Conservation (phyloP, 1,140 invertebrate species). For the Drosophila fuyamai region DNA sequence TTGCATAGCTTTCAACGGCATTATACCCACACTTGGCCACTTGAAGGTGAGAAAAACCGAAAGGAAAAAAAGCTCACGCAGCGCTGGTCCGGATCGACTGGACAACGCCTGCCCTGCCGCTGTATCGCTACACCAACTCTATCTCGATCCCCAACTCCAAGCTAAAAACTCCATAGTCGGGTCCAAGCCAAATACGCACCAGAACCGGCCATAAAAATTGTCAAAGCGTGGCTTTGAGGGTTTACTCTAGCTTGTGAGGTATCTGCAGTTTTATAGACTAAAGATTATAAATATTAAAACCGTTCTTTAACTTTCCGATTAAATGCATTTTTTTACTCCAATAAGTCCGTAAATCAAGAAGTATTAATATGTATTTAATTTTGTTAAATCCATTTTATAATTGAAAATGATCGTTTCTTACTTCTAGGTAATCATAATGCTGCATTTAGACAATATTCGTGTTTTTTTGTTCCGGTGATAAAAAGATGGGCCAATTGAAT, state of each 20-base stretch:
- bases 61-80: conserved; percentile 42
- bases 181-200: conserved; percentile 69
- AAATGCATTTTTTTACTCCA: too few species aligned
- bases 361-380: too few species aligned
- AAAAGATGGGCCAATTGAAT: too few species aligned
- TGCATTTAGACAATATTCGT: too few species aligned
- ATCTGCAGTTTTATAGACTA: too few species aligned
- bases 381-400: too few species aligned
- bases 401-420: too few species aligned
- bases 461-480: too few species aligned
- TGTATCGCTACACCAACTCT: conserved; percentile 18
- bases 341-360: too few species aligned
- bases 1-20: conserved; percentile 78
- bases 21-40: conserved; percentile 73
- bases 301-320: too few species aligned
- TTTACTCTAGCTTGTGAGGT: conserved; percentile 11
- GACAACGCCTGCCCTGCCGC: conserved; percentile 11
- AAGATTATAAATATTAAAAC: too few species aligned
- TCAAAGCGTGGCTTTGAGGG: conserved; percentile 58
- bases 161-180: conserved; percentile 17
- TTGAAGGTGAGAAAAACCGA: conserved; percentile 38
- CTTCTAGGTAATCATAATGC: too few species aligned
- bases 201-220: conserved; percentile 76
- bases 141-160: conserved; percentile 3
- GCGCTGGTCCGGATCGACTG: conserved; percentile 22